Percentiles rank a stretch among this genome's conserved stretches.
phyloP scores from a whole-genome alignment of 2,888 invertebrate genomes.

The Xestia c-nigrum region DNA sequence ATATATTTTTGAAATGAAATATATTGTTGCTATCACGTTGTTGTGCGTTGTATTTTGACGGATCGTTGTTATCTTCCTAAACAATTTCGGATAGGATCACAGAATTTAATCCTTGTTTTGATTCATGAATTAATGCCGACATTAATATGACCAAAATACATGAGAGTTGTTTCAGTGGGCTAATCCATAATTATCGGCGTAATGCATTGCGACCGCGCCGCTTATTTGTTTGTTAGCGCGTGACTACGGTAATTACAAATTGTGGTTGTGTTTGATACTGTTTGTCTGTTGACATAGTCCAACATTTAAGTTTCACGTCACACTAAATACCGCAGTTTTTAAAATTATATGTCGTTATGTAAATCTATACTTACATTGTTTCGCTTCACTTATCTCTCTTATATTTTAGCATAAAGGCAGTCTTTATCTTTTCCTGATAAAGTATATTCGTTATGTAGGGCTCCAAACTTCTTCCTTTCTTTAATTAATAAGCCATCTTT shows the following conservation, averaged over 20 bases:
- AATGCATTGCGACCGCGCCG: conserved; percentile 76
- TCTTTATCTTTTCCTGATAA: not conserved
- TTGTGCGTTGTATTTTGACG: conserved; percentile 53
- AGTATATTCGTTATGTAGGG: not conserved
- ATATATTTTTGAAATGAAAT: conserved; percentile 65
- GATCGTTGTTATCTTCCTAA: conserved; percentile 65
- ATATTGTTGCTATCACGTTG: conserved; percentile 42
- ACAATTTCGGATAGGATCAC: conserved; percentile 61
- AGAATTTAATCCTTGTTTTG: conserved; percentile 72
- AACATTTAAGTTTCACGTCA: conserved; percentile 40
- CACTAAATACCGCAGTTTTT: conserved; percentile 22
- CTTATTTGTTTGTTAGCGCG: conserved; percentile 77
- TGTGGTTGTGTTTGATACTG: conserved; percentile 73
- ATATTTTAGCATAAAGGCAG: not conserved
- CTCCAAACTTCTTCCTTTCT: conserved; percentile 14
- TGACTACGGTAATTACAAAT: conserved; percentile 78
- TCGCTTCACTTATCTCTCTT: not conserved
- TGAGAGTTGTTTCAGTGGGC: conserved; percentile 77
- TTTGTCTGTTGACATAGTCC: conserved; percentile 68
- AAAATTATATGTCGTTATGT: conserved; percentile 19
- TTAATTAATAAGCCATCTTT: conserved; percentile 48
- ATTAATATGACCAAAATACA: conserved; percentile 77
- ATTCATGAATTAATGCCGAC: conserved; percentile 75
- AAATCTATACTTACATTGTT: not conserved
- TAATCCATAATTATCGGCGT: conserved; percentile 81